Conservation (phyloP, 2,113 vertebrate species). For the Tachysurus vachellii region DNA sequence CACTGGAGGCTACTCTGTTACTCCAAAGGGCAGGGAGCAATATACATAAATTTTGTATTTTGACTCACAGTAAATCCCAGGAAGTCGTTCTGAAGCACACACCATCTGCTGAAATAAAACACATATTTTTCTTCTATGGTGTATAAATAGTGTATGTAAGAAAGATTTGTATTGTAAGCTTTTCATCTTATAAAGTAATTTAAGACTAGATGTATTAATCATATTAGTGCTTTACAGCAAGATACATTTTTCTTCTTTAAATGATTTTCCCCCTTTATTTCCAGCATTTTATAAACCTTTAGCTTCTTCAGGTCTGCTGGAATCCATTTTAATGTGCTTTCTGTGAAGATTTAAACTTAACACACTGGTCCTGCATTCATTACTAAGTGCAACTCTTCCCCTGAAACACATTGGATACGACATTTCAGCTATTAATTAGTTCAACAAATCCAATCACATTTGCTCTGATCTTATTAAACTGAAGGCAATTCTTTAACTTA, state of each 20-base stretch:
- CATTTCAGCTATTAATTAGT: conserved; percentile 39
- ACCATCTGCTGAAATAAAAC: neutral
- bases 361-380: conserved; percentile 32
- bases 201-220: neutral
- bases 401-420: conserved; percentile 9
- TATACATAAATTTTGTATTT: conserved; percentile 2
- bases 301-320: neutral
- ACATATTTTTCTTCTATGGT: neutral
- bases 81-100: conserved; percentile 32
- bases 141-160: neutral
- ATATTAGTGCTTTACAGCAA: neutral
- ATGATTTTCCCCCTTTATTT: neutral
- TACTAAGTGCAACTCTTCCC: neutral
- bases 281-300: neutral
- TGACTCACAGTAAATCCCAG: conserved; percentile 2
- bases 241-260: neutral
- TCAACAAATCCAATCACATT: conserved; percentile 24
- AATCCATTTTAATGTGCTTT: conserved; percentile 21
- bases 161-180: neutral
- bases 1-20: conserved; percentile 66
- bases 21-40: conserved; percentile 46
- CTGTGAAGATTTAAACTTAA: conserved; percentile 17
- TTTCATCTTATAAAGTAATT: neutral
- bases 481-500: neutral
- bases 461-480: conserved; percentile 26